Base-by-base conservation (phyloP, 2,113 vertebrate species). In the Lates calcarifer region DNA sequence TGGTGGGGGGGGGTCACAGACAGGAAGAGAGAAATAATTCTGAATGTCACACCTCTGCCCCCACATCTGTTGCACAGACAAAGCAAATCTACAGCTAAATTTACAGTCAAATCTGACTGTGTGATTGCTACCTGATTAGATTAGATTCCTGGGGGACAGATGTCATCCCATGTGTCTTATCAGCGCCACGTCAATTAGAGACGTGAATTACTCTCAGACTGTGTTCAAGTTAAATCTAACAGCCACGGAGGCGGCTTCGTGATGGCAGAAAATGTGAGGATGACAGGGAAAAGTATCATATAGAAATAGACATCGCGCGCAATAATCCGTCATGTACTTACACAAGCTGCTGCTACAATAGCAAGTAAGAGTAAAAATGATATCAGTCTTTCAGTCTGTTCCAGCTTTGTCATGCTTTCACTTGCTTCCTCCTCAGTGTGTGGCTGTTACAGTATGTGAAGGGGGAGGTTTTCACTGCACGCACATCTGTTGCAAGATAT, bases 371-470 rank as follows among this genome's bases (percentile, higher is more conserved):
- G 28, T 67, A 61, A 49, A 68, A 69, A 43, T 15, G 22, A 75
- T 67, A 69, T 68, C 49, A 69, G 80, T 56, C 64, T 57, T 62
- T 82, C 66, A 60, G 9, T 69, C 72, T 90, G 53, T 41, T 84
- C 43, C 58, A 83, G 80, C 79, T 79, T 68, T 60, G 82, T 90
- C 89, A 90, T 88, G 78, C 85, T 84, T 91, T 90, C 87, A 81
- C 82, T 87, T 81, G 80, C 63, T 81, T 83, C 83, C 80, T 86
- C 72, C 65, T 85, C 58, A 20, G 60, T 77, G 70, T 72, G 45
- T 64, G 45, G 73, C 67, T 75, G 68, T 33, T 51, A 45, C 55
- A 72, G 37, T 14, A 7, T 47, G 22, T 62, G 47, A 53, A 71
- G 81, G 61, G 51, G 75, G 43, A 66, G 77, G 49, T 64, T 80